Evolutionary conservation across 2,888 invertebrate species (phyloP), one percentile per base, ranked within the genome.

Genomic region (Hofmannophila pseudospretella): DNA sequence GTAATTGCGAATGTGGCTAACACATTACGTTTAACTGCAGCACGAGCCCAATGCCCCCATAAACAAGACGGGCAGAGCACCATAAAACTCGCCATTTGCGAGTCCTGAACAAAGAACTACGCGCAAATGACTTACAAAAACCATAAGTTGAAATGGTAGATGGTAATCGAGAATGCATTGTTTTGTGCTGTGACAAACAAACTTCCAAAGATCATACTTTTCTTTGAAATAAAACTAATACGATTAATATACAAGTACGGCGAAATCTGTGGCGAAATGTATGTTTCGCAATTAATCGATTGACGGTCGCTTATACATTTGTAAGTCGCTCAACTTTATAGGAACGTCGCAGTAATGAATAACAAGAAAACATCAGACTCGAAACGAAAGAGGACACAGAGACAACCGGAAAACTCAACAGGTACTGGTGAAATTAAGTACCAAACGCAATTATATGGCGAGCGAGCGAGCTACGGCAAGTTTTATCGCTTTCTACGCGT

Each of bases 401-500:
- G 44, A 54, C 49, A 49, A 54, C 60, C 62, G 63, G 58, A 59
- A 62, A 61, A 66, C 51, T n/a, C 56, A 44, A 41, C 51, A 51
- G 51, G 58, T 49, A 58, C 58, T 58, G 57, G 65, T 60, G 60
- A 66, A 67, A 68, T 66, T 69, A 63, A 58, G 54, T 57, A 35
- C 25, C 32, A 54, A 71, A 60, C 58, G 65, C 67, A 70, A 75
- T 73, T 65, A 70, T 57, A 46, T 47, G 52, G 52, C 52, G 47
- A 53, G 55, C 58, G 58, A 51, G 56, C 55, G 49, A 50, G 47
- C 46, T 58, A 45, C 53, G 60, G 58, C 62, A 62, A 67, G 69
- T 57, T 66, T 61, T 69, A 74, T 72, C 60, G 69, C 72, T 75
- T 72, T 75, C 74, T 72, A 73, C 60, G 53, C 54, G 48, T 52